Base-by-base conservation (phyloP, 2,113 vertebrate species). In the Chiloscyllium plagiosum region DNA sequence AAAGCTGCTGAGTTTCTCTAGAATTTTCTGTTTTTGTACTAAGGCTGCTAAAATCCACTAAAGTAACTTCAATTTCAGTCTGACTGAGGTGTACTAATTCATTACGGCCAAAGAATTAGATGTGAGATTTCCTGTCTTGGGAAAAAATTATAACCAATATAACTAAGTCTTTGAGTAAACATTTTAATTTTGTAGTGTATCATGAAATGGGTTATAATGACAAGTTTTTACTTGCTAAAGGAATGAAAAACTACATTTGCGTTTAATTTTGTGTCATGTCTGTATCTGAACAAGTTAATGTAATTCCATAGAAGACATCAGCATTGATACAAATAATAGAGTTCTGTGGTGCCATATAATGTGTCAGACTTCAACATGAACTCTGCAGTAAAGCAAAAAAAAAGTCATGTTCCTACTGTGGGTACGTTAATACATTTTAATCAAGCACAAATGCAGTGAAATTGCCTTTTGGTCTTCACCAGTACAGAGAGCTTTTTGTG, bases 381-480 rank as follows among this genome's bases (percentile, higher is more conserved):
- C 12, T 19, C 33, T n/a, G 52, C 87, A 47, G 33, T 92, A 15
- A 15, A 92, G 56, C 33, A 90, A 66, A 66, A 66, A 83, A 68
- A 93, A 93, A 93, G 89, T 42, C 61, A 93, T 66, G 89, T 37
- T 93, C 61, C 61, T 66, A 68, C 56, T 93, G 61, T 37, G 89
- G 89, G 61, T 93, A 93, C 89, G 66, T 66, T 93, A 68, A 65
- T 66, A 93, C 89, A 93, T 93, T 93, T 93, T 93, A 93, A 93
- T 93, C 89, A 93, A 61, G 33, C 89, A 93, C 89, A 93, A 93
- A 93, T 93, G 89, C 89, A 93, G n/a, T 68, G 61, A 93, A 93
- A 93, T 61, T 93, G 89, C 61, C 89, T 93, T 93, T 93, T 93
- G 89, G 89, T 93, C 89, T 68, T 93, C 89, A 66, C 15, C 61